Conservation (phyloP, 1,140 invertebrate genomes). For the Lepidurus apus region DNA sequence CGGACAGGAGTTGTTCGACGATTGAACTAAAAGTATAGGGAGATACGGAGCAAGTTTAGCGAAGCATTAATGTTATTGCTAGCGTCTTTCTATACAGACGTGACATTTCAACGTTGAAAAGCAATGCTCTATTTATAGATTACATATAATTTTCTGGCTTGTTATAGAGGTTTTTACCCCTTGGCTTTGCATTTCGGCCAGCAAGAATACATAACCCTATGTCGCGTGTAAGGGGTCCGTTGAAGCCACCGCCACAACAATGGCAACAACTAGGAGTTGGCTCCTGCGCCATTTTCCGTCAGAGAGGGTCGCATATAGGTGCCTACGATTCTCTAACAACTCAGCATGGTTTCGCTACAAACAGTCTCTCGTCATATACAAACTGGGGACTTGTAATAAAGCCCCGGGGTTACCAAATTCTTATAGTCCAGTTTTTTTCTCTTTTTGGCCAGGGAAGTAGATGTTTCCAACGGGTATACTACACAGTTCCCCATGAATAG, state of each 20-base stretch:
- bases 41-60: too few species aligned
- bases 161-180: neutral
- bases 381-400: neutral
- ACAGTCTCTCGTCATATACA: neutral
- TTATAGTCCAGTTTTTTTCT: neutral
- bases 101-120: too few species aligned
- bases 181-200: neutral
- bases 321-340: slow-evolving; percentile 18
- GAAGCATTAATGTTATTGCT: too few species aligned
- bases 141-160: too few species aligned
- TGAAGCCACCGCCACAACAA: neutral
- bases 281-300: neutral
- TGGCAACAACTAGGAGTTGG: neutral
- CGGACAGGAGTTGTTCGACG: too few species aligned
- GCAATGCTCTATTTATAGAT: too few species aligned
- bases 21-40: too few species aligned
- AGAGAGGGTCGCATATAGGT: neutral
- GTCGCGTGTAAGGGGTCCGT: neutral
- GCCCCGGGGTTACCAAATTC: neutral
- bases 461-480: neutral
- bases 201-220: neutral
- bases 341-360: slow-evolving; percentile 9
- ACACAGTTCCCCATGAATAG: neutral
- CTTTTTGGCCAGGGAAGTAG: neutral
- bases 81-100: too few species aligned